Percentiles rank a stretch among this genome's conserved stretches.
These are phyloP conservation scores for Tangara arthus DNA, from an alignment of 2,797 vertebrate genomes.

Conservation along the genomic window DNA sequence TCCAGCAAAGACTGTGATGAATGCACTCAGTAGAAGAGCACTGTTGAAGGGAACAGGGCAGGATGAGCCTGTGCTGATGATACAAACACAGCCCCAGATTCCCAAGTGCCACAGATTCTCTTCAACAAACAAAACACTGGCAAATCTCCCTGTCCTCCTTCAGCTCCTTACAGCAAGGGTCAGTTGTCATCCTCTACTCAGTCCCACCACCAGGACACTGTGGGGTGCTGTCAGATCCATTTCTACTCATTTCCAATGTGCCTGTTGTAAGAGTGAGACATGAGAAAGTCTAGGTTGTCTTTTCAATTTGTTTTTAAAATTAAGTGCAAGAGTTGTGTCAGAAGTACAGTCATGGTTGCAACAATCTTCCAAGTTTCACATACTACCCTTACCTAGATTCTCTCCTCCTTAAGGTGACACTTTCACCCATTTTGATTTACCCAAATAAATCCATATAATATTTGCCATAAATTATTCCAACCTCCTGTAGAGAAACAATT, in stretches of 20 bases:
- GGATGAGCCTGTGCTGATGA: neutral
- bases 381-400: neutral
- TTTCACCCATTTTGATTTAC: neutral
- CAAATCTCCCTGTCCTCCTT: neutral
- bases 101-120: neutral
- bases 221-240: neutral
- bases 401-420: neutral
- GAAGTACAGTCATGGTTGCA: neutral
- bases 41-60: neutral
- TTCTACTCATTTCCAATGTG: neutral
- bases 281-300: neutral
- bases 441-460: neutral
- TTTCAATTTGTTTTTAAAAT: neutral
- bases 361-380: neutral
- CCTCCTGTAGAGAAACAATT: neutral
- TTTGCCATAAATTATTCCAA: neutral
- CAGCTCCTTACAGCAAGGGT: neutral
- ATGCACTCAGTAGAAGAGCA: fast-evolving
- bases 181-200: neutral
- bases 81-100: neutral
- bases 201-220: neutral
- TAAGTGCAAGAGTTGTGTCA: neutral
- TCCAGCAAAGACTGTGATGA: neutral
- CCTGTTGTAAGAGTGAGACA: neutral
- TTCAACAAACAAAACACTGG: neutral